Conservation (phyloP, 2,888 invertebrate species). For the Melanchra persicariae region DNA sequence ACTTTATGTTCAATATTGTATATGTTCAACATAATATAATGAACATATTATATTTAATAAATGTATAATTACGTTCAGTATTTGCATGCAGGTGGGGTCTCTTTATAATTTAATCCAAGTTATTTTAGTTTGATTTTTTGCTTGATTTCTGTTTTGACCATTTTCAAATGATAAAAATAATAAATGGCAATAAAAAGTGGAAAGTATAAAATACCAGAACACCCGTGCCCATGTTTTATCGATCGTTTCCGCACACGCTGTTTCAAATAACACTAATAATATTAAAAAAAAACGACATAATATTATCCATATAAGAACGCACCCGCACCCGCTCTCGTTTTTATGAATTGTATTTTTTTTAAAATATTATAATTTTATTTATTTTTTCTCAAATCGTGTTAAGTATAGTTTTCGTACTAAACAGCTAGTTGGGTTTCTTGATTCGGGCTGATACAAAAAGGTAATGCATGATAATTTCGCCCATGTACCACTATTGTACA, state of each 20-base stretch:
- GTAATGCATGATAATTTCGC: too few species aligned
- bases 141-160: background rate
- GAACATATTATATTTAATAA: too few species aligned
- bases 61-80: too few species aligned
- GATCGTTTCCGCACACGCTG: slow-evolving; percentile 71
- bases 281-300: slow-evolving; percentile 1
- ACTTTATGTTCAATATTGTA: too few species aligned
- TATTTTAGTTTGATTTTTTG: background rate
- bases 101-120: slow-evolving; percentile 2
- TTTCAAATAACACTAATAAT: slow-evolving; percentile 30
- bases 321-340: slow-evolving; percentile 74
- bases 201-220: slow-evolving; percentile 41
- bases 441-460: too few species aligned
- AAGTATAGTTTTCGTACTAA: background rate
- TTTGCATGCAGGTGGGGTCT: slow-evolving; percentile 11
- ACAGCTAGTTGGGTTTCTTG: too few species aligned
- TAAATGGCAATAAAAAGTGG: too few species aligned
- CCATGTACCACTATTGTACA: too few species aligned
- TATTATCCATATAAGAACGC: slow-evolving; percentile 68
- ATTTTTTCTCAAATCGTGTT: background rate
- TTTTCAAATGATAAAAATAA: slow-evolving; percentile 14
- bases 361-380: background rate
- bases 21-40: too few species aligned
- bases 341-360: background rate
- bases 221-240: slow-evolving; percentile 79